Evolutionary conservation across 2,888 invertebrate species (phyloP).

Genomic region (Nomada hirtipes): DNA sequence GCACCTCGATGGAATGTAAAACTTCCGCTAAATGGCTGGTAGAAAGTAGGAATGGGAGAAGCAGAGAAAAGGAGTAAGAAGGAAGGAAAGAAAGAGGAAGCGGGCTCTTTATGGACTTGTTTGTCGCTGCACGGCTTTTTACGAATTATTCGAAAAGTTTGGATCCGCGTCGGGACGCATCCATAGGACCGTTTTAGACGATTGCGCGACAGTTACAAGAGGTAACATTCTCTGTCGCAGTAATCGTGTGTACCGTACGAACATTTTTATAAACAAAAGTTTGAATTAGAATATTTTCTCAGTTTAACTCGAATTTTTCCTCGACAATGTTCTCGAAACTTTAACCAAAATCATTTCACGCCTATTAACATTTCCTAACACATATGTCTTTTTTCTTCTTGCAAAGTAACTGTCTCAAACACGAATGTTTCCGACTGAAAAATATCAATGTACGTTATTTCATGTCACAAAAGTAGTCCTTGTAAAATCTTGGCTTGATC

Average conservation of each 20-base stretch:
- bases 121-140: conserved; percentile 76
- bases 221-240: conserved; percentile 60
- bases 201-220: conserved; percentile 62
- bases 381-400: no score
- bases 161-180: conserved; percentile 66
- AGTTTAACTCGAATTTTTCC: neutral
- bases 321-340: neutral
- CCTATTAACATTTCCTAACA: no score
- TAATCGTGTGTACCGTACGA: conserved; percentile 55
- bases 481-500: no score
- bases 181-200: conserved; percentile 64
- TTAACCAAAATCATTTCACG: no score
- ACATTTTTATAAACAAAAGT: conserved; percentile 43
- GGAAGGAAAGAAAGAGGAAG: conserved; percentile 43
- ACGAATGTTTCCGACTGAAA: no score
- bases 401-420: no score
- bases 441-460: no score
- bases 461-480: no score
- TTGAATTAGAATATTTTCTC: neutral
- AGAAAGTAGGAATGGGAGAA: conserved; percentile 45
- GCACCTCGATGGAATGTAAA: conserved; percentile 69
- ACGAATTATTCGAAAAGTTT: conserved; percentile 78
- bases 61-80: conserved; percentile 17
- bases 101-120: conserved; percentile 79
- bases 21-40: conserved; percentile 66